Evolutionary conservation across 1,140 invertebrate species (phyloP), one percentile per base, ranked within the genome.

Genomic region (Thereuonema tuberculata): DNA sequence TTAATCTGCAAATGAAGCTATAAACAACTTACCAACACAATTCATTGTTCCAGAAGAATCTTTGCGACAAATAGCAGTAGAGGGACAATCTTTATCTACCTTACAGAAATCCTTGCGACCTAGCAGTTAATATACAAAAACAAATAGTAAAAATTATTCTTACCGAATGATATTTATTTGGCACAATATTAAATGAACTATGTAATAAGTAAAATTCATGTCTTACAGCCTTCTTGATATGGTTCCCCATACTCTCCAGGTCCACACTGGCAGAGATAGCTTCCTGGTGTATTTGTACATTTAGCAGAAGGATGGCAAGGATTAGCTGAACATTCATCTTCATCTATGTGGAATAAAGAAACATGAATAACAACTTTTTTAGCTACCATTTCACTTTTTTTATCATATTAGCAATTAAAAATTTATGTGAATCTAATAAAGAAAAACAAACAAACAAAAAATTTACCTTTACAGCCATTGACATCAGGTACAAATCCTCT

Each of bases 201-300:
- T n/a, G n/a, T n/a, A n/a, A n/a, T n/a, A n/a, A n/a, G n/a, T n/a
- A n/a, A n/a, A n/a, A n/a, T n/a, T n/a, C n/a, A n/a, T n/a, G n/a
- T n/a, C 60, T 58, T 61, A 65, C 67, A 68, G 55, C 64, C 66
- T 21, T 50, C 64, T 37, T 49, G 47, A 56, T 61, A 67, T 26
- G 66, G 63, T 60, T 69, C 67, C 28, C 67, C 67, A 48, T 65
- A 68, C 26, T 65, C 65, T 2, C 67, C 67, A 46, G 67, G 60
- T 24, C 52, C 56, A 70, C 90, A 93, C 0, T 77, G 67, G 66
- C 90, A 93, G 52, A 81, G 79, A 70, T 82, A 93, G 9, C 86
- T 87, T 1, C 89, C 89, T 1, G 81, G 80, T 1, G 80, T 74
- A 74, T 94, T 93, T 53, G 83, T 72, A 68, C 90, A 94, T 21